Conservation (phyloP, 2,888 invertebrate species). For the Amaurobius ferox region DNA sequence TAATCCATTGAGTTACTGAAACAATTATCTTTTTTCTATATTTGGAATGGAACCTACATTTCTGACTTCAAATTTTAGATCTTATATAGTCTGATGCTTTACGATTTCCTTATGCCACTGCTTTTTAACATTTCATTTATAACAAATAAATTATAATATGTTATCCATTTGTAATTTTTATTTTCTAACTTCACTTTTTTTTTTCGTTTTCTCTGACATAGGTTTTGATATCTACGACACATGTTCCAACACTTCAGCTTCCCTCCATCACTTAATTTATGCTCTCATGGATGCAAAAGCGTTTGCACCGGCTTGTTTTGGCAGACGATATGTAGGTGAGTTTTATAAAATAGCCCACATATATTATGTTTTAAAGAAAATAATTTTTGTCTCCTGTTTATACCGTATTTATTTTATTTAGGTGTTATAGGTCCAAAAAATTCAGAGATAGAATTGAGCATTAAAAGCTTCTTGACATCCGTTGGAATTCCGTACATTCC, state of each 20-base stretch:
- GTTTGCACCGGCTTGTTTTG: not conserved
- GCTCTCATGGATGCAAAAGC: conserved; percentile 15
- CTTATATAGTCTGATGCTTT: too few relatives aligned
- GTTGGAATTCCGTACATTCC: conserved; percentile 41
- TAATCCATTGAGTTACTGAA: too few relatives aligned
- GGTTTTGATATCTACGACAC: conserved; percentile 65
- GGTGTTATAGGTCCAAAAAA: conserved; percentile 60
- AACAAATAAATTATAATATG: too few relatives aligned
- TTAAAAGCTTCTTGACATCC: conserved; percentile 23
- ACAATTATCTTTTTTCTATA: too few relatives aligned
- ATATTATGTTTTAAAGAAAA: not conserved
- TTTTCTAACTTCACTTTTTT: too few relatives aligned
- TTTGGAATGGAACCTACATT: too few relatives aligned
- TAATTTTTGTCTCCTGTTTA: not conserved
- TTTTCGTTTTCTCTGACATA: not conserved
- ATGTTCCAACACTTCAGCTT: conserved; percentile 23
- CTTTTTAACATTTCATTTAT: too few relatives aligned
- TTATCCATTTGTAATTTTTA: too few relatives aligned
- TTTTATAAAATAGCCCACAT: not conserved
- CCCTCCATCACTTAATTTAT: conserved; percentile 33
- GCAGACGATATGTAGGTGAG: conserved; percentile 2
- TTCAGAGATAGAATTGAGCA: conserved; percentile 23
- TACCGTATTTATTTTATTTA: not conserved
- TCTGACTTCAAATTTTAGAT: too few relatives aligned
- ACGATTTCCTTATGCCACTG: too few relatives aligned